Evolutionary conservation across 2,888 invertebrate species (phyloP), one percentile per base, ranked within the genome.

Genomic region (Creontiades dilutus): DNA sequence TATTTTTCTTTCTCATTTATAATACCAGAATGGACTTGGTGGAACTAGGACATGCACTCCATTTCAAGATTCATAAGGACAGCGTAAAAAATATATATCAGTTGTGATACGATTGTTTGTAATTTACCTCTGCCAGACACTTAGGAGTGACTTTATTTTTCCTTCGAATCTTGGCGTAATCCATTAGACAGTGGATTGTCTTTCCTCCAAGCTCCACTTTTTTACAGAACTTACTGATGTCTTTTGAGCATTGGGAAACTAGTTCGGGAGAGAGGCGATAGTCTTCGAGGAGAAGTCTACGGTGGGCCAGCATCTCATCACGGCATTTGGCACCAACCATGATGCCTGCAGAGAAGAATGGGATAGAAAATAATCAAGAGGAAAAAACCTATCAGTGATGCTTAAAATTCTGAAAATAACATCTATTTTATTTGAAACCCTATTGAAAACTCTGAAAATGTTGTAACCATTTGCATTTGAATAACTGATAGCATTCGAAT

Each of bases 151-250:
- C 95, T 91, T 96, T 94, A 12, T 95, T 95, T 92, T 95, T 95
- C 92, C 94, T 94, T 91, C 95, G 94, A 0, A 95, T 94, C 92
- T 96, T 95, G 0, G 97, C 96, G 93, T 97, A 96, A 68, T 97
- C 96, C 97, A 99, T 97, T 76, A 99, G 94, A 93, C 99, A 99
- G 93, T 99, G 99, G 92, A 99, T 96, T 0, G 99, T 99, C 93
- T 96, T 96, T 0, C 97, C 98, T 4, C 97, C 97, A 89, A 95
- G 94, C 93, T 97, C 97, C 91, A 96, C 94, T 23, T 95, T 95
- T 91, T 95, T 94, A 93, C 98, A 98, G 92, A 96, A 96, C 89
- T 94, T 94, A 23, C 95, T 94, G 92, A 99, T 98, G 93, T 99
- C 99, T 92, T 95, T 95, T 27, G 97, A 96, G 94, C 99, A 99